These are phyloP conservation scores for Nephrotoma appendiculata DNA, from an alignment of 2,888 invertebrate species.

Conservation along the genomic window DNA sequence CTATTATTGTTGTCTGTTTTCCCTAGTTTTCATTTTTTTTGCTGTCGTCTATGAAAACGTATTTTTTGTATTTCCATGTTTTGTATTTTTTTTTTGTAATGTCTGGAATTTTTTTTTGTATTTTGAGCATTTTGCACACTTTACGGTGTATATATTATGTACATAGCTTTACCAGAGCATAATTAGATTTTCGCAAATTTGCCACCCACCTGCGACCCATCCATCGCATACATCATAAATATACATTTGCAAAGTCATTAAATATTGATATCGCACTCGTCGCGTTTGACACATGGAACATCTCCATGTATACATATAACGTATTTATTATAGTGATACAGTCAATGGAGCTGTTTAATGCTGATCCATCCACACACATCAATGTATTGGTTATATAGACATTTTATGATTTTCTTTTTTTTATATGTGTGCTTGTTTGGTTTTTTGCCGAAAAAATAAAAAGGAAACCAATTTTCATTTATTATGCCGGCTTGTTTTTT, in stretches of 20 bases:
- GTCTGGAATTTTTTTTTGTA: background rate
- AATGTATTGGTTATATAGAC: background rate
- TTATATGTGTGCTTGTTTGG: no score
- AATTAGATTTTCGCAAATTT: background rate
- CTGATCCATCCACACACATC: background rate
- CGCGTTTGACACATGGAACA: background rate
- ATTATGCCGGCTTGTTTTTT: background rate
- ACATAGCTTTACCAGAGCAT: background rate
- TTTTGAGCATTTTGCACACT: background rate
- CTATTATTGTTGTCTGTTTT: background rate
- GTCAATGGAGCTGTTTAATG: background rate
- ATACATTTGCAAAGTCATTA: background rate
- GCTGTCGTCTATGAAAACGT: background rate
- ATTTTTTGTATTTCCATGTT: background rate
- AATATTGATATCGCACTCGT: background rate
- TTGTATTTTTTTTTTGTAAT: background rate
- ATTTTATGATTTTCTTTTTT: background rate
- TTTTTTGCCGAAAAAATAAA: background rate
- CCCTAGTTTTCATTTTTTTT: background rate
- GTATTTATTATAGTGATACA: background rate
- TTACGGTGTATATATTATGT: background rate
- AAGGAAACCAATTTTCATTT: background rate
- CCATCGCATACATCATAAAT: background rate
- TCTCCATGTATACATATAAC: background rate
- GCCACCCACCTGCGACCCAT: background rate